A percentile compares a stretch with the other conserved stretches of the same genome.
These are phyloP conservation scores for Furnarius figulus DNA, from an alignment of 2,113 vertebrate species.

Conservation along the genomic window DNA sequence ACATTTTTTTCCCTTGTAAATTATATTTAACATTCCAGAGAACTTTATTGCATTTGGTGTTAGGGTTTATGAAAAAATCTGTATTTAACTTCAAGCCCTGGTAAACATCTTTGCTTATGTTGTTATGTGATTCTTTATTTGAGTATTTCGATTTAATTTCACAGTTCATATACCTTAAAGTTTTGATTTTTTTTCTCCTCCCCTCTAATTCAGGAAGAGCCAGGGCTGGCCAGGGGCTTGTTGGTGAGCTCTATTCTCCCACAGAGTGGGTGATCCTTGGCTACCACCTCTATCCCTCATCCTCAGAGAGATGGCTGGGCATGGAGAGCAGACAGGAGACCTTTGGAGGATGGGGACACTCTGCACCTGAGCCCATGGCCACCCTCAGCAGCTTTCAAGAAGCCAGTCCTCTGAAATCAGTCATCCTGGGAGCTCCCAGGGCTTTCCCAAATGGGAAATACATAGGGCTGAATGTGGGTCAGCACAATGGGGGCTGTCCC, in stretches of 20 bases:
- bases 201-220: constrained; percentile 29
- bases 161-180: constrained; percentile 83
- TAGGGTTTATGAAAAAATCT: constrained; percentile 80
- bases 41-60: constrained; percentile 76
- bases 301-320: not conserved
- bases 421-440: not conserved
- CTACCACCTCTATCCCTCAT: not conserved
- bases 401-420: not conserved
- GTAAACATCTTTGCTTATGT: constrained; percentile 83
- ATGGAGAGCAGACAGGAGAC: not conserved
- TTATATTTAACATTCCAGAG: constrained; percentile 81
- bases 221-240: not conserved
- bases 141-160: constrained; percentile 84
- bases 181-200: constrained; percentile 67
- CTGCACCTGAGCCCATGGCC: not conserved
- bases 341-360: not conserved
- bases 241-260: not conserved
- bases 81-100: constrained; percentile 85
- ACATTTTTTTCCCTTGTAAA: constrained; percentile 67
- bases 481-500: not conserved
- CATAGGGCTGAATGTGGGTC: not conserved
- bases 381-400: not conserved
- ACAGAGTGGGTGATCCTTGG: not conserved
- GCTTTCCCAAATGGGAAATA: not conserved
- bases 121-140: constrained; percentile 79